These are phyloP conservation scores for Drosophila flavopinicola DNA, from an alignment of 2,888 invertebrate genomes.

Conservation along the genomic window DNA sequence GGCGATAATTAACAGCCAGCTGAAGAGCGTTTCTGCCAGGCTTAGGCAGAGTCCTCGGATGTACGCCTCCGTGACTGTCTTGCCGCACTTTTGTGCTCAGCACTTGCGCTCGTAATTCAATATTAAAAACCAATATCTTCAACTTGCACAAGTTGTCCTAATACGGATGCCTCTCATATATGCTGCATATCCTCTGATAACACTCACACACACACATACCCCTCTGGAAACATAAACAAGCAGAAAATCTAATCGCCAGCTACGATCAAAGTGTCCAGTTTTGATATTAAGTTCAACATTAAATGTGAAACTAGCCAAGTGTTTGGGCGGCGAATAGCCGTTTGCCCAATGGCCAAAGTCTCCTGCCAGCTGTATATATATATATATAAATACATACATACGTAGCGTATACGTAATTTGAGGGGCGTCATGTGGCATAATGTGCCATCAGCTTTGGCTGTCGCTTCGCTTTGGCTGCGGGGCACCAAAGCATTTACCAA, in stretches of 20 bases:
- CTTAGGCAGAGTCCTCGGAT: slow-evolving; percentile 54
- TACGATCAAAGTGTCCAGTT: slow-evolving; percentile 73
- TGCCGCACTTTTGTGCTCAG: background rate
- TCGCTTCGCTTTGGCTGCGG: slow-evolving; percentile 51
- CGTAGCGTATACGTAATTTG: slow-evolving; percentile 72
- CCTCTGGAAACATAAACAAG: slow-evolving; percentile 53
- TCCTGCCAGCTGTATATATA: slow-evolving; percentile 9
- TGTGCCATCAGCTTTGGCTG: slow-evolving; percentile 66
- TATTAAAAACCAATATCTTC: slow-evolving; percentile 75
- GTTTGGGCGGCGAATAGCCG: slow-evolving; percentile 48
- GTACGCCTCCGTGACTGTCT: background rate
- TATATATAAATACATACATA: slow-evolving; percentile 3
- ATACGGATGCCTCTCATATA: slow-evolving; percentile 9
- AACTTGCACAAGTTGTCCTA: slow-evolving; percentile 56
- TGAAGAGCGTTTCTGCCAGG: slow-evolving; percentile 35
- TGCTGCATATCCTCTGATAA: slow-evolving; percentile 60
- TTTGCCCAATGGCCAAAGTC: slow-evolving; percentile 43
- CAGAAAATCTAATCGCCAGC: slow-evolving; percentile 68
- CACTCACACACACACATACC: slow-evolving; percentile 26
- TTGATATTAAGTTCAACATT: slow-evolving; percentile 67
- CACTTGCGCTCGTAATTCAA: slow-evolving; percentile 59
- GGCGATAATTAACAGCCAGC: slow-evolving; percentile 50
- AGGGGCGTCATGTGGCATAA: slow-evolving; percentile 74
- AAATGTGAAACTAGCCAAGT: slow-evolving; percentile 61
- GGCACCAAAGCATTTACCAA: slow-evolving; percentile 60